phyloP scores from a whole-genome alignment of 2,113 vertebrate species.

The Hemicordylus capensis region DNA sequence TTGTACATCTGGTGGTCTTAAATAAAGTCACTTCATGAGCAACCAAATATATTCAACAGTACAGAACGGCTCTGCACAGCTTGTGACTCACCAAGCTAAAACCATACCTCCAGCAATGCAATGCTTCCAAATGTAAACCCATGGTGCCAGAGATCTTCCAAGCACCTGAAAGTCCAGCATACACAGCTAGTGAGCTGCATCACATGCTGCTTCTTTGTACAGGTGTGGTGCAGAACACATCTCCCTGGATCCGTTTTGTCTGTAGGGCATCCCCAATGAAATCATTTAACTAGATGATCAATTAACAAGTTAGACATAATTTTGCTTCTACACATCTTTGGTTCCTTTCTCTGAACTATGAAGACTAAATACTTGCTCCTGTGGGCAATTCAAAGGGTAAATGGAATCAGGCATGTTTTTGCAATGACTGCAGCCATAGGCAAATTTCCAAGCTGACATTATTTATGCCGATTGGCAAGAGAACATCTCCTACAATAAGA shows the following conservation, averaged over 20 bases:
- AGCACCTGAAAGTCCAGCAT: neutral
- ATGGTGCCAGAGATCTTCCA: neutral
- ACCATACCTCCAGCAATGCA: neutral
- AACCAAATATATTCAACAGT: neutral
- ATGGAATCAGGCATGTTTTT: too few relatives aligned
- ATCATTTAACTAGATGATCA: neutral
- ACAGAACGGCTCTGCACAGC: neutral
- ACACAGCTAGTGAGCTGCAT: neutral
- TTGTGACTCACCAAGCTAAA: neutral
- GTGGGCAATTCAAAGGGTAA: too few relatives aligned
- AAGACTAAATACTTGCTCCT: too few relatives aligned
- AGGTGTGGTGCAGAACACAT: neutral
- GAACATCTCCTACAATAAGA: too few relatives aligned
- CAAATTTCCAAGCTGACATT: too few relatives aligned
- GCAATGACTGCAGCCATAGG: too few relatives aligned
- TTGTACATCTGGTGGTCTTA: neutral
- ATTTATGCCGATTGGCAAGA: too few relatives aligned
- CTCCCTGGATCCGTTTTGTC: neutral
- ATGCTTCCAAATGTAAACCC: neutral
- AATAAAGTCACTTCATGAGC: neutral
- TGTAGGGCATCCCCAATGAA: neutral
- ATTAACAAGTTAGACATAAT: too few relatives aligned
- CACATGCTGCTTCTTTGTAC: neutral
- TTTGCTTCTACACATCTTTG: too few relatives aligned
- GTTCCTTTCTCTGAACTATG: too few relatives aligned